Evolutionary conservation across 1,140 invertebrate species (phyloP).

Genomic region (Drosophila athabasca): DNA sequence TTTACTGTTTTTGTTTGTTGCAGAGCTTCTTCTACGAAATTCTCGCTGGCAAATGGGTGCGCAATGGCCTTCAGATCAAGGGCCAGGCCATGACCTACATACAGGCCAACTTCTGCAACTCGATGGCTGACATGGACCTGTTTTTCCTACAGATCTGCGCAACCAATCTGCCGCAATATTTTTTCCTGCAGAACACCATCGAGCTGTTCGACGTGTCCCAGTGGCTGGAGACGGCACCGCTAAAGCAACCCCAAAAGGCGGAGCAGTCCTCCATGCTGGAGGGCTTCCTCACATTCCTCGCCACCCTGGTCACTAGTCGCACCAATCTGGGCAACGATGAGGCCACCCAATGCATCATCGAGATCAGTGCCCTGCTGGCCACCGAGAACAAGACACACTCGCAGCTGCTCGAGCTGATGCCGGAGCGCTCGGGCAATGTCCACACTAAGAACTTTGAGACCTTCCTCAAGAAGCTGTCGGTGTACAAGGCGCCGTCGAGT

Average conservation of each 20-base stretch:
- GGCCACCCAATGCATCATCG: slow-evolving; percentile 90
- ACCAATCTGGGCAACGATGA: slow-evolving; percentile 93
- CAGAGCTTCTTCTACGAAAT: slow-evolving; percentile 98
- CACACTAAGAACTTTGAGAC: slow-evolving; percentile 95
- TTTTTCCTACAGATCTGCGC: slow-evolving; percentile 97
- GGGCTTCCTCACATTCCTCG: slow-evolving; percentile 94
- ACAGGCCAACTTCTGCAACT: slow-evolving; percentile 99
- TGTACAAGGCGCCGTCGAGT: slow-evolving; percentile 85
- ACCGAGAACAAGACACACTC: slow-evolving; percentile 98
- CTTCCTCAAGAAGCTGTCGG: slow-evolving; percentile 88
- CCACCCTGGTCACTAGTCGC: slow-evolving; percentile 94
- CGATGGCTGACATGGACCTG: slow-evolving; percentile 98
- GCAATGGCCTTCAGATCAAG: slow-evolving; percentile 98
- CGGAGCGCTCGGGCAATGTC: slow-evolving; percentile 95
- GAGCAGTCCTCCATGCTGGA: slow-evolving; percentile 96
- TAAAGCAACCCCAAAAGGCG: slow-evolving; percentile 87
- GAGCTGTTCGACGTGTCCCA: slow-evolving; percentile 94
- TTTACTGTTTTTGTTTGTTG: slow-evolving; percentile 55
- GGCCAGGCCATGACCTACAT: slow-evolving; percentile 99
- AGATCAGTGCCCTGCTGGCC: slow-evolving; percentile 96
- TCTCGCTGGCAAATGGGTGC: slow-evolving; percentile 95
- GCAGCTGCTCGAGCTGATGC: slow-evolving; percentile 97
- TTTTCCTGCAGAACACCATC: slow-evolving; percentile 93
- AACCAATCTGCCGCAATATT: slow-evolving; percentile 92
- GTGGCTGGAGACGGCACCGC: slow-evolving; percentile 92